Conservation (phyloP, 2,113 vertebrate genomes). For the Megaptera novaeangliae region DNA sequence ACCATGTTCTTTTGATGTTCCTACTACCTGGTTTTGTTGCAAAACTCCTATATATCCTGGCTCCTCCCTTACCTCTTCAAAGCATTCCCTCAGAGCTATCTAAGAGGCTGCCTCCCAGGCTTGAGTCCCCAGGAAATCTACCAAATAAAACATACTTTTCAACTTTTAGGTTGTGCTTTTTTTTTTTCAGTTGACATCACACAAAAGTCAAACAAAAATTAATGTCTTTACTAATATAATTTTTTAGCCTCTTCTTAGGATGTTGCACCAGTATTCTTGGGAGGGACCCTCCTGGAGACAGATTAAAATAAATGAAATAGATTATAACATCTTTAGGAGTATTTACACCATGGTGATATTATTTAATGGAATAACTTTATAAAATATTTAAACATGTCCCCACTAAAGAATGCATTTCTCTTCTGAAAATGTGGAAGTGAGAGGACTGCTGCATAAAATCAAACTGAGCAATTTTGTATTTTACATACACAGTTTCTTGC, state of each 20-base stretch:
- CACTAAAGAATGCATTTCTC: constrained; percentile 13
- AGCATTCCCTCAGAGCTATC: too few relatives aligned
- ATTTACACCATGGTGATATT: background rate
- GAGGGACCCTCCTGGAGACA: background rate
- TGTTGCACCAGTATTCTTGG: background rate
- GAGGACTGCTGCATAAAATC: background rate
- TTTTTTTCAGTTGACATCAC: background rate
- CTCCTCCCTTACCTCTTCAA: too few relatives aligned
- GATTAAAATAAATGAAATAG: background rate
- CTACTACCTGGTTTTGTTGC: too few relatives aligned
- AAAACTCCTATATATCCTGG: too few relatives aligned
- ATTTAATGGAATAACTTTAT: constrained; percentile 15
- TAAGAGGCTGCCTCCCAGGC: too few relatives aligned
- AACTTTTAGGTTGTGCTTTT: too few relatives aligned
- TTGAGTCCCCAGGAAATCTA: too few relatives aligned
- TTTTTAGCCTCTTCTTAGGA: background rate
- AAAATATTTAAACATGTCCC: background rate
- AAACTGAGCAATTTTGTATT: background rate
- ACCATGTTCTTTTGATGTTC: too few relatives aligned
- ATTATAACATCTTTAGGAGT: background rate
- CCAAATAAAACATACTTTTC: too few relatives aligned
- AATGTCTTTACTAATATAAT: background rate
- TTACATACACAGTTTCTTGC: constrained; percentile 28
- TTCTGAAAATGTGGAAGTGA: background rate
- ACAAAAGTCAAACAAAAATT: background rate